Evolutionary conservation across 1,140 invertebrate species (phyloP).

Genomic region (Drosophila kepulauana): DNA sequence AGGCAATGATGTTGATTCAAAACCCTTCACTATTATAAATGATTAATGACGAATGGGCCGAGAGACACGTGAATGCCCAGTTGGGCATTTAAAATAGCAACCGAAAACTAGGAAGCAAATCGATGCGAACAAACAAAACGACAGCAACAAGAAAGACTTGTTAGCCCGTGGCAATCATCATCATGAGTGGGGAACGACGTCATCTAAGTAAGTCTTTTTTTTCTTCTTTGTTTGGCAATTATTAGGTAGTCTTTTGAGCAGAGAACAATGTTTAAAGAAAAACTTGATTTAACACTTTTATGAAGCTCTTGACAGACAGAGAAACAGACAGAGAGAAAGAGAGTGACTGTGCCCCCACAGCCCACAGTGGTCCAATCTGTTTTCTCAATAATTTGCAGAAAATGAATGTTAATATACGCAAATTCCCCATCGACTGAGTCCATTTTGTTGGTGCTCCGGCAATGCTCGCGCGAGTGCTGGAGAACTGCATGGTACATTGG

Average conservation of each 20-base stretch:
- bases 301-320: background rate
- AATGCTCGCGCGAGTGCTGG: conserved; percentile 48
- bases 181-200: background rate
- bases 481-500: conserved; percentile 26
- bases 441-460: conserved; percentile 48
- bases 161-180: conserved; percentile 5
- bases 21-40: conserved; percentile 35
- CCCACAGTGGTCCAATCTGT: conserved; percentile 61
- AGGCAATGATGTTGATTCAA: conserved; percentile 12
- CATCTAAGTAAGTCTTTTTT: background rate
- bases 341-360: background rate
- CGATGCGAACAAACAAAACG: background rate
- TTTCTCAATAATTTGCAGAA: conserved; percentile 66
- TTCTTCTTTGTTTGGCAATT: background rate
- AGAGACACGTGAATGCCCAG: conserved; percentile 9
- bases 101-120: conserved; percentile 25
- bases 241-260: background rate
- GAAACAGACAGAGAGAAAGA: no score
- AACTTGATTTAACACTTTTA: background rate
- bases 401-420: conserved; percentile 66
- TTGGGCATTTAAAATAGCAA: conserved; percentile 9
- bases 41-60: conserved; percentile 28
- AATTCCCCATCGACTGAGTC: conserved; percentile 47
- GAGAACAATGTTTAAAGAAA: background rate
- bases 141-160: conserved; percentile 15